Evolutionary conservation across 2,888 invertebrate species (phyloP).

Genomic region (Piscicola geometra): DNA sequence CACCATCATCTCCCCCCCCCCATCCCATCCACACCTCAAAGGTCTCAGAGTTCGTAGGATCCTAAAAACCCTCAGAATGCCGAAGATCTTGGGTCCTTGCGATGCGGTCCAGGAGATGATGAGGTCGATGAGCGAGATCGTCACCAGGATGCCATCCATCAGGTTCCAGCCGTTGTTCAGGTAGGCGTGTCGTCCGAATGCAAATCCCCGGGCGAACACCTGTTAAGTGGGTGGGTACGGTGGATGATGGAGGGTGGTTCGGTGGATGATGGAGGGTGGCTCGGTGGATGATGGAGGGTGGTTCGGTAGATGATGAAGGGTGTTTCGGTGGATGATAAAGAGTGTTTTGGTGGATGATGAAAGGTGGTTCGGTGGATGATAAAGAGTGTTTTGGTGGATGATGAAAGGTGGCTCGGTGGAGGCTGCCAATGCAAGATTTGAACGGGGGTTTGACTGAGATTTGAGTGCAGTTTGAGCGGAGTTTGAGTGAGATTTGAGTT

Average conservation of each 20-base stretch:
- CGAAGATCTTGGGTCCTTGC: conserved; percentile 89
- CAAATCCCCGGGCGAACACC: conserved; percentile 92
- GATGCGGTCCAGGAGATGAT: conserved; percentile 87
- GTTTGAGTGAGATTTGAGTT: no score
- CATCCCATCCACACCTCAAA: conserved; percentile 58
- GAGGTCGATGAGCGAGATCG: conserved; percentile 93
- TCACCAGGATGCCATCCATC: conserved; percentile 96
- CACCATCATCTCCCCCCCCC: no score
- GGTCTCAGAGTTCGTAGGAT: conserved; percentile 90
- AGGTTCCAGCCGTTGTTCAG: conserved; percentile 99
- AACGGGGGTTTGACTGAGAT: no score
- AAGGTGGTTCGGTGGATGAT: background rate
- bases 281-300: background rate
- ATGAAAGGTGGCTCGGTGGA: no score
- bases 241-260: background rate
- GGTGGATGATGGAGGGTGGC: background rate
- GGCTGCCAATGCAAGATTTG: no score
- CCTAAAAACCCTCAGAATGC: conserved; percentile 93
- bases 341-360: background rate
- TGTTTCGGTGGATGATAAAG: background rate
- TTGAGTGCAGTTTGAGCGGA: background rate
- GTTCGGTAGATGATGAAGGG: background rate
- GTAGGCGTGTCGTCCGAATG: conserved; percentile 89
- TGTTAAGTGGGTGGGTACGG: conserved; percentile 53
- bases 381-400: background rate